Evolutionary conservation across 2,113 vertebrate species (phyloP).

Genomic region (Gorsachius goisagi): DNA sequence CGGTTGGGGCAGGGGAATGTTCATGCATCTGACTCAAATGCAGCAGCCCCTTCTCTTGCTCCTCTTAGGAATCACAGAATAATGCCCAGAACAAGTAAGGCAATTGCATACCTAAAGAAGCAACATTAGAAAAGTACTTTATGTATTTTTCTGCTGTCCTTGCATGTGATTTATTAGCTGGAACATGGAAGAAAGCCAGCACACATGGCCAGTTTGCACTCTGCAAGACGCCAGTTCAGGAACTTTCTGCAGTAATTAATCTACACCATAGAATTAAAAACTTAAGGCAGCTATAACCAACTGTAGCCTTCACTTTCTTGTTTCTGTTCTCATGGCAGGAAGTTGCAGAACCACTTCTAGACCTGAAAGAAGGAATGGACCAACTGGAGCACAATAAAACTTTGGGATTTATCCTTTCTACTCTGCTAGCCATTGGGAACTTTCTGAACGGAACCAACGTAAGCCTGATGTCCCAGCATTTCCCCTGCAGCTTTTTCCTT

Average conservation of each 20-base stretch:
- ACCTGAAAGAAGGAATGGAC: conserved; percentile 98
- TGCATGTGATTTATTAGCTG: conserved; percentile 15
- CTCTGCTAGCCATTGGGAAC: conserved; percentile 93
- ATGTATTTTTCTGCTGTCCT: conserved; percentile 19
- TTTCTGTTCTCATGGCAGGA: conserved; percentile 78
- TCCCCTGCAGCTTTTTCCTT: background rate
- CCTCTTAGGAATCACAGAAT: background rate
- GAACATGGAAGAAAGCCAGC: background rate
- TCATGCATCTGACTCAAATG: background rate
- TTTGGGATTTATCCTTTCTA: conserved; percentile 91
- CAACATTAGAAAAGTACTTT: conserved; percentile 18
- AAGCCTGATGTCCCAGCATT: conserved; percentile 63
- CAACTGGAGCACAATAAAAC: conserved; percentile 97
- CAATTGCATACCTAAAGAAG: background rate
- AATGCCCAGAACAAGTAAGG: background rate
- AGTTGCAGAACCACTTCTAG: conserved; percentile 94
- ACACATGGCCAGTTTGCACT: background rate
- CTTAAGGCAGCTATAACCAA: background rate
- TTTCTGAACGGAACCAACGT: conserved; percentile 96
- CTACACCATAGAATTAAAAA: conserved; percentile 25
- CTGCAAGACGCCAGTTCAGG: background rate
- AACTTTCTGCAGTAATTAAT: conserved; percentile 30
- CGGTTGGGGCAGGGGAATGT: background rate
- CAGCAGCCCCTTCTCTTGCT: background rate
- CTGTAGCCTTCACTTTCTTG: background rate